These are phyloP conservation scores for Bufo bufo DNA, from an alignment of 2,113 vertebrate species.

Conservation along the genomic window DNA sequence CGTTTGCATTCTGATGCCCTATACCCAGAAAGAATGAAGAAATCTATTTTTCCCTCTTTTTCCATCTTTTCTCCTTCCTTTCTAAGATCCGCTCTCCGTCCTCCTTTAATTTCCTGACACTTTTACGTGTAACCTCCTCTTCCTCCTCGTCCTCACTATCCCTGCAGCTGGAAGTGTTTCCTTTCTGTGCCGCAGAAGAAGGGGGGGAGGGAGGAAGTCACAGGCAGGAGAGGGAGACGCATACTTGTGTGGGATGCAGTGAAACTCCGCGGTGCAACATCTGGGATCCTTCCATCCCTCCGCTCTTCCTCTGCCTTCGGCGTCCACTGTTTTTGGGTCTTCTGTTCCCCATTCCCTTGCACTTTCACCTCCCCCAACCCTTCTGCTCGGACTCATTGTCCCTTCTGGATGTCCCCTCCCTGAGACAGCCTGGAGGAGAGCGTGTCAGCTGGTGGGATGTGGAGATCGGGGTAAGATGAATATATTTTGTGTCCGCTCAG, in stretches of 20 bases:
- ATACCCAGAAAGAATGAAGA: not conserved
- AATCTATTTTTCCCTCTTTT: not conserved
- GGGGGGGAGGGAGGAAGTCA: slow-evolving; percentile 54
- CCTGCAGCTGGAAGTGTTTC: slow-evolving; percentile 58
- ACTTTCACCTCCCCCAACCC: not conserved
- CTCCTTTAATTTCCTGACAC: not conserved
- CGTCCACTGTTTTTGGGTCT: not conserved
- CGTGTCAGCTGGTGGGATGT: slow-evolving; percentile 41
- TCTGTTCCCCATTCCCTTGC: not conserved
- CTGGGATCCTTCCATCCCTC: not conserved
- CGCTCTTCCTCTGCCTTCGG: not conserved
- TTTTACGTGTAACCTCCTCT: not conserved
- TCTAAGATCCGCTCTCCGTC: not conserved
- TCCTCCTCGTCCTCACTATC: slow-evolving; percentile 8
- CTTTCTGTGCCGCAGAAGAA: slow-evolving; percentile 51
- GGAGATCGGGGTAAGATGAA: slow-evolving; percentile 43
- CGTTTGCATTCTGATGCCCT: not conserved
- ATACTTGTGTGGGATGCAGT: slow-evolving; percentile 51
- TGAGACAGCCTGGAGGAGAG: slow-evolving; percentile 51
- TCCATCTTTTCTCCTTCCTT: not conserved
- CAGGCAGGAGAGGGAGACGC: slow-evolving; percentile 25
- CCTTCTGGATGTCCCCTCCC: slow-evolving; percentile 38
- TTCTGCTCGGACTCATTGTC: not conserved
- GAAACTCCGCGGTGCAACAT: slow-evolving; percentile 37
- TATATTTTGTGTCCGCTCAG: not conserved